A percentile compares a stretch with the other conserved stretches of the same genome.
phyloP scores from a whole-genome alignment of 2,888 invertebrate species.

The Tiliacea citrago region DNA sequence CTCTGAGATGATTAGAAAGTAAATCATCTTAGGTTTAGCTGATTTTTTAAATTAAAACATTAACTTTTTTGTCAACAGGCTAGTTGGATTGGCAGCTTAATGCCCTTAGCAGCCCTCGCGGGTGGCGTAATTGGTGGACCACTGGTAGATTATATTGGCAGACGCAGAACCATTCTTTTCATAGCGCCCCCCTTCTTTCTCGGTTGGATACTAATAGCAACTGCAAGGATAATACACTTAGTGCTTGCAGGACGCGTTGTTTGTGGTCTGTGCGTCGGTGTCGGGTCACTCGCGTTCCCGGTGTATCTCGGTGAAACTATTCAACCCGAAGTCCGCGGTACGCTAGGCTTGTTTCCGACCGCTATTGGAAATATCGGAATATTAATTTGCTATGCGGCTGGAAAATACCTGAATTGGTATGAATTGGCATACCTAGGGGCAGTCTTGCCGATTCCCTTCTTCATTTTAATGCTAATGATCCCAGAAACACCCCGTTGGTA shows the following conservation, averaged over 20 bases:
- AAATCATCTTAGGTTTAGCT: background rate
- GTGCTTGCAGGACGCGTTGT: constrained; percentile 95
- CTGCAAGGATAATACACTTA: constrained; percentile 93
- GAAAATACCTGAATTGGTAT: constrained; percentile 95
- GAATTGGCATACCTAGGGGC: constrained; percentile 95
- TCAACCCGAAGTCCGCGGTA: constrained; percentile 97
- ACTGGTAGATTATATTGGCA: constrained; percentile 96
- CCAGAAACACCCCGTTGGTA: constrained; percentile 99
- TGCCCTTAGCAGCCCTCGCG: constrained; percentile 96
- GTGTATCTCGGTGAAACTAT: constrained; percentile 98
- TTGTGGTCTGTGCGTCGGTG: constrained; percentile 96
- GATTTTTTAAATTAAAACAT: constrained; percentile 15
- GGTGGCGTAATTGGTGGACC: constrained; percentile 97
- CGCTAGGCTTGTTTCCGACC: constrained; percentile 96
- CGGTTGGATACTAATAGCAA: constrained; percentile 96
- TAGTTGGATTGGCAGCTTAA: constrained; percentile 96
- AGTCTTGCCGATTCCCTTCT: constrained; percentile 94
- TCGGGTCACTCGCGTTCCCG: constrained; percentile 96
- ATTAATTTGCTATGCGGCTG: constrained; percentile 94
- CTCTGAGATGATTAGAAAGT: background rate
- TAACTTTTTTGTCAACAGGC: constrained; percentile 87
- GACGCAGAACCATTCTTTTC: constrained; percentile 94
- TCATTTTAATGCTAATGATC: constrained; percentile 95
- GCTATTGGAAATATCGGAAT: constrained; percentile 97
- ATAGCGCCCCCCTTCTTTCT: constrained; percentile 95